Evolutionary conservation across 2,797 vertebrate species (phyloP).

Genomic region (Macrochelys suwanniensis): DNA sequence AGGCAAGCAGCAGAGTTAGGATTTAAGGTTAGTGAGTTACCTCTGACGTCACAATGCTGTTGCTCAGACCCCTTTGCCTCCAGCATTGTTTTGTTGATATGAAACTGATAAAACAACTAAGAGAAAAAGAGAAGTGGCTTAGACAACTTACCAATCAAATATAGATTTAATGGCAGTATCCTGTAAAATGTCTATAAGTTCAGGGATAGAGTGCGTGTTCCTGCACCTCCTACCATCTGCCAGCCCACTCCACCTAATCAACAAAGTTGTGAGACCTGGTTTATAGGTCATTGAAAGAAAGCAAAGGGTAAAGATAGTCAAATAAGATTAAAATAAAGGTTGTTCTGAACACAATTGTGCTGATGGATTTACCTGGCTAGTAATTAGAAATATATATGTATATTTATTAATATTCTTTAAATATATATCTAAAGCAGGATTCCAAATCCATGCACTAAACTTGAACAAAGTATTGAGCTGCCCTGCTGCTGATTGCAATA

Average conservation of each 20-base stretch:
- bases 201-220: constrained; percentile 18
- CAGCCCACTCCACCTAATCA: background rate
- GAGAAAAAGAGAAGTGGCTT: background rate
- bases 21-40: background rate
- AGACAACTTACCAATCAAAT: background rate
- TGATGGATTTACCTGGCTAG: background rate
- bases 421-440: background rate
- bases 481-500: background rate
- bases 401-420: background rate
- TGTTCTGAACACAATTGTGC: background rate
- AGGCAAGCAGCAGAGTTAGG: background rate
- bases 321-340: background rate
- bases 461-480: background rate
- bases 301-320: background rate
- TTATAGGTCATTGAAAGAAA: background rate
- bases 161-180: background rate
- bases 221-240: background rate
- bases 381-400: background rate
- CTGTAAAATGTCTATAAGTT: constrained; percentile 29
- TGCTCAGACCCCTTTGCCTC: background rate
- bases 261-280: background rate
- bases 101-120: constrained; percentile 4
- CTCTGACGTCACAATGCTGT: background rate
- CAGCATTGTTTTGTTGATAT: background rate
- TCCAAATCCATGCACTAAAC: background rate